Evolutionary conservation across 2,113 vertebrate genomes (phyloP), one percentile per base, ranked within the genome.

Genomic region (Muntiacus muntjak): DNA sequence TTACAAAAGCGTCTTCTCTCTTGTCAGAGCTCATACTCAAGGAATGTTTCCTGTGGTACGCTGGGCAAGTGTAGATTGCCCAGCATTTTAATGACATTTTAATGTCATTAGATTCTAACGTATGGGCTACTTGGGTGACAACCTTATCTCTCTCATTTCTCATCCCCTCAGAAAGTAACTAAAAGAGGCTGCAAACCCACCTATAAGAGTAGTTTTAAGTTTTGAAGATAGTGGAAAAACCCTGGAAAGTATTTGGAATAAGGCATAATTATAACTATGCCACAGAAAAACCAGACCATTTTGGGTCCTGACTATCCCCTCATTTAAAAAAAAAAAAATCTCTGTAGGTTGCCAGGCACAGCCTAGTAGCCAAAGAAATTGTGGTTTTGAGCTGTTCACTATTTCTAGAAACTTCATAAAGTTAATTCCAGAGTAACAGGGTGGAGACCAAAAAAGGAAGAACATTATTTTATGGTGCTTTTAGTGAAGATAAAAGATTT

Each of bases 211-310:
- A 96, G 88, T 87, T 11, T 82, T 45, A 96, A 62, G 74, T 94
- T 95, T 97, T 93, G 96, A 94, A 98, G 95, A 97, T 97, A 98
- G 96, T 98, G 98, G 98, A 95, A 98, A 98, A 99, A 98, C 94
- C 97, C 97, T 98, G 98, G 98, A 99, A 99, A 98, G 98, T 98
- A 98, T 98, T 98, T 97, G 94, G 93, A 97, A 95, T 89, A 97
- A 96, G 93, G 94, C 91, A 96, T 97, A 97, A 98, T 98, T 98
- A 92, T 54, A 95, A 98, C 86, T 97, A 87, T 98, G 96, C 98
- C 97, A 74, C 97, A 97, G 98, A 97, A 85, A 98, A 94, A 97
- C 88, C 88, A 97, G 93, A 97, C 97, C 98, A 84, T 93, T 98
- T 98, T 98, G 98, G 98, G 98, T 98, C 85, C 92, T 98, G 98